Base-by-base conservation (phyloP, 2,113 vertebrate species). In the Rhea americana region DNA sequence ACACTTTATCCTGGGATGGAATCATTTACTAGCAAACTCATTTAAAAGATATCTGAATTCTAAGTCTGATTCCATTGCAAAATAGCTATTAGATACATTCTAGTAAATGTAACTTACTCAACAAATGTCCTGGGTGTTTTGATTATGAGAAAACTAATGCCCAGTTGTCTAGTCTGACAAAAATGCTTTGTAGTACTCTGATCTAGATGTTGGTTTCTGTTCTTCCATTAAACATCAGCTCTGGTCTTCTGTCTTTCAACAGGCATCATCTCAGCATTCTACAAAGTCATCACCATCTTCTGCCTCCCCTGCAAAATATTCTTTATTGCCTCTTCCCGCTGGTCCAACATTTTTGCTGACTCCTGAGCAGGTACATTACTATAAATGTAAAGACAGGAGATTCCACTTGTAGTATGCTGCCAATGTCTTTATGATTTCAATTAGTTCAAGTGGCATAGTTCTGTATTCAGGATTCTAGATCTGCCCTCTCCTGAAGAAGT, bases 331-430 rank as follows among this genome's bases (percentile, higher is more conserved):
- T 48, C 83, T 85, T 70, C 79, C 96, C 43, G 35, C 92, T 11
- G 90, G 79, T 62, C 51, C 96, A 2, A 96, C 93, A 0, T 74
- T 98, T 28, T 13, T 93, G 7, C 7, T 98, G 94, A 97, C 97
- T 48, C 85, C 97, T 1, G 98, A 98, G 87, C 98, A 98, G 98
- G 98, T 98, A 95, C 90, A 12, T 26, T 65, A 13, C 32, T 39
- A 1, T 26, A 25, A 47, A 22, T 50, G 67, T 51, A 21, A 45
- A 55, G 80, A 18, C 35, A 77, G 2, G 4, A 72, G 6, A 10
- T 83, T 74, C 5, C 18, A 1, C 28, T 55, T 43, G 51, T 26
- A 75, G 30, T 17, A 32, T 30, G 6, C 20, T 47, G 6, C 11
- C 39, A 5, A 4, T 4, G 8, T 20, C 11, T 59, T 41, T 25